Conservation (phyloP, 2,113 vertebrate genomes). For the Salvelinus alpinus region DNA sequence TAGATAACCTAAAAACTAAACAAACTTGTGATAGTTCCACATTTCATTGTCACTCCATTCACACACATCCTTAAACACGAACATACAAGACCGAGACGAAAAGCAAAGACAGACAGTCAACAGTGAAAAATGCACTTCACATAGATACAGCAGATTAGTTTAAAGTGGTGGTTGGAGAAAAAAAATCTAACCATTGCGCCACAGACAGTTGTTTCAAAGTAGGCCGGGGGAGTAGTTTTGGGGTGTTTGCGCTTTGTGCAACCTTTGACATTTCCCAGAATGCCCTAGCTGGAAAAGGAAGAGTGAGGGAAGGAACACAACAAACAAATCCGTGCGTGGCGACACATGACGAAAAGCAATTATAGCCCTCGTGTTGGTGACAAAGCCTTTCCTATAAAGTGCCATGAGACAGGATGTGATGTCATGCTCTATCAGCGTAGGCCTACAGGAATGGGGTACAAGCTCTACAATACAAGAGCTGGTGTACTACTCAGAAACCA, state of each 20-base stretch:
- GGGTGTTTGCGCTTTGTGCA: constrained; percentile 28
- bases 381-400: constrained; percentile 8
- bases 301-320: constrained; percentile 1
- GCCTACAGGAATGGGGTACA: constrained; percentile 1
- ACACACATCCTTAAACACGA: background rate
- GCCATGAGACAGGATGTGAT: constrained; percentile 42
- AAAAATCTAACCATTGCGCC: constrained; percentile 6
- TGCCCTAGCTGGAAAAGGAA: constrained; percentile 15
- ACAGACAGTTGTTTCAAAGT: constrained; percentile 57
- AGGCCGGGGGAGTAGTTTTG: constrained; percentile 35
- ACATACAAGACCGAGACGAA: background rate
- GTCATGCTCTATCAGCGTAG: constrained; percentile 53
- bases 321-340: constrained; percentile 13
- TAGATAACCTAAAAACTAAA: background rate
- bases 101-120: background rate
- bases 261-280: constrained; percentile 52
- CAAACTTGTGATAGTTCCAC: background rate
- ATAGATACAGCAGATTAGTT: constrained; percentile 9
- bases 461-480: constrained; percentile 40
- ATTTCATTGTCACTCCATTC: background rate
- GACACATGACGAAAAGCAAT: constrained; percentile 19
- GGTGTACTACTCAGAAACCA: constrained; percentile 53
- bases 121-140: constrained; percentile 14
- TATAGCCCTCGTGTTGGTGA: constrained; percentile 5
- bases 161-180: constrained; percentile 24